These are phyloP conservation scores for Phyllotreta cruciferae DNA, from an alignment of 2,888 invertebrate species.

Conservation along the genomic window DNA sequence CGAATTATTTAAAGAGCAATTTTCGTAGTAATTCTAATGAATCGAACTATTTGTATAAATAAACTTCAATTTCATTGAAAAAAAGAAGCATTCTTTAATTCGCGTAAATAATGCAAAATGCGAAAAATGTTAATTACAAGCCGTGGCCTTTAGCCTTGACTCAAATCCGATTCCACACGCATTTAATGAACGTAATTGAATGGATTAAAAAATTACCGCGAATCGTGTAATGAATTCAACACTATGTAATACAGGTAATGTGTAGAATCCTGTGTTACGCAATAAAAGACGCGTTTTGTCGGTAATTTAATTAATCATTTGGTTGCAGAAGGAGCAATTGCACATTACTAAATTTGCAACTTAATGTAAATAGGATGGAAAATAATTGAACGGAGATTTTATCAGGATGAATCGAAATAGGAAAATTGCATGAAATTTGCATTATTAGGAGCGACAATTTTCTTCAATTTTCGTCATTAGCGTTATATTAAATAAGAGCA, in stretches of 20 bases:
- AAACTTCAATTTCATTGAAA: too few species aligned
- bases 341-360: neutral
- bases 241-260: constrained; percentile 2
- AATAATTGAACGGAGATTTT: neutral
- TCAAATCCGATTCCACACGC: constrained; percentile 8
- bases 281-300: neutral
- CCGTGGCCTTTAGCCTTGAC: constrained; percentile 16
- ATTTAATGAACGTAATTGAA: constrained; percentile 8
- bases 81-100: neutral
- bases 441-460: constrained; percentile 1
- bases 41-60: too few species aligned
- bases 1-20: too few species aligned
- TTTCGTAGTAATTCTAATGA: too few species aligned
- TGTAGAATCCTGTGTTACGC: constrained; percentile 10
- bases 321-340: too few species aligned
- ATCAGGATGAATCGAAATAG: neutral
- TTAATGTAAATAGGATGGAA: neutral
- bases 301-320: neutral
- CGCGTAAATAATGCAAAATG: constrained; percentile 22
- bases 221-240: constrained; percentile 9
- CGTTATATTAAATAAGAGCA: neutral
- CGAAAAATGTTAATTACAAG: constrained; percentile 12
- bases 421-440: constrained; percentile 8
- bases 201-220: constrained; percentile 15
- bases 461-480: neutral